Conservation (phyloP, 1,140 invertebrate genomes). For the Pseudomyrmex flavicornis region DNA sequence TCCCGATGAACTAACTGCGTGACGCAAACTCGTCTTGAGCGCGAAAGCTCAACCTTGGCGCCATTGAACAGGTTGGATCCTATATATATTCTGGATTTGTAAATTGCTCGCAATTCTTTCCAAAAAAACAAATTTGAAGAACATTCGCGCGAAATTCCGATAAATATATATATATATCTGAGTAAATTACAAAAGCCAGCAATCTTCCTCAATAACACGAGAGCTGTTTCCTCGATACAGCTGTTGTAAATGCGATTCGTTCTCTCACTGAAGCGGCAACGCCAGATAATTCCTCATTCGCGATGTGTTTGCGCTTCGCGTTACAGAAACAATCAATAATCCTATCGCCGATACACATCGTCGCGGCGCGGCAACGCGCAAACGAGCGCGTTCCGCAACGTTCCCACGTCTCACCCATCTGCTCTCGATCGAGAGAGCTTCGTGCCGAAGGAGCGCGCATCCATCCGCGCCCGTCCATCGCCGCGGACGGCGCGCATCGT, state of each 20-base stretch:
- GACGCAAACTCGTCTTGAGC: constrained; percentile 1
- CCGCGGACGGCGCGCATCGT: background rate
- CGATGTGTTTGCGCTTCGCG: constrained; percentile 36
- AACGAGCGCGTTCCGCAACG: background rate
- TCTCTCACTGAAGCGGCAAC: background rate
- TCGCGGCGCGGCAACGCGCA: background rate
- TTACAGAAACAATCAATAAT: constrained; percentile 53
- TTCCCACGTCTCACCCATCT: constrained; percentile 46
- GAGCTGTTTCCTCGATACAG: background rate
- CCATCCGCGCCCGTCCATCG: background rate
- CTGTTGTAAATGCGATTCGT: background rate
- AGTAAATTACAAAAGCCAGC: background rate
- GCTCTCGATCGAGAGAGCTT: background rate
- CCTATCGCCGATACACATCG: constrained; percentile 2
- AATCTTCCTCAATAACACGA: background rate
- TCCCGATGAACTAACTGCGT: background rate
- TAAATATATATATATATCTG: too few relatives aligned
- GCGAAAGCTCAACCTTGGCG: background rate
- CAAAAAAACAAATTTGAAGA: background rate
- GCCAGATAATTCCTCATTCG: constrained; percentile 3
- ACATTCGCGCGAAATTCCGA: background rate
- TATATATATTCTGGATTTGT: background rate
- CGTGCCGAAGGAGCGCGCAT: background rate
- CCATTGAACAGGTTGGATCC: background rate
- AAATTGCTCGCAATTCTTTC: background rate